These are phyloP conservation scores for Cetonia aurata DNA, from an alignment of 2,888 invertebrate genomes.

Conservation along the genomic window DNA sequence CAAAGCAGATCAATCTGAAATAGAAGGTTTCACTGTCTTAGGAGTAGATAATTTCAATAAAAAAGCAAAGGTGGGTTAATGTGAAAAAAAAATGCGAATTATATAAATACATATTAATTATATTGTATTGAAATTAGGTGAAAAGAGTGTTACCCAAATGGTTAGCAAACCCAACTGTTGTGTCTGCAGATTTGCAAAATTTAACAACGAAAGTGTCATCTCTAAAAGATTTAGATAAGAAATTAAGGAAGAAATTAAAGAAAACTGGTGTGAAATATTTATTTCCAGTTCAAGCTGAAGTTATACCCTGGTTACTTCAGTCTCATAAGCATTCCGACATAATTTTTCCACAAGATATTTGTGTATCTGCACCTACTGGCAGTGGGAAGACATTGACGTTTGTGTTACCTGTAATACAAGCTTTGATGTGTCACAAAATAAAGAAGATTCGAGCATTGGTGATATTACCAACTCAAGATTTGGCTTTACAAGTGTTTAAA, in stretches of 20 bases:
- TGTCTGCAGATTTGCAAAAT: slow-evolving; percentile 79
- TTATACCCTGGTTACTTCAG: slow-evolving; percentile 82
- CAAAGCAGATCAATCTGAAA: slow-evolving; percentile 44
- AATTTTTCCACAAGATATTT: slow-evolving; percentile 88
- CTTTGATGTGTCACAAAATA: slow-evolving; percentile 60
- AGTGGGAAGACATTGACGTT: slow-evolving; percentile 97
- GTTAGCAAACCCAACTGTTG: slow-evolving; percentile 83
- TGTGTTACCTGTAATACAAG: slow-evolving; percentile 90
- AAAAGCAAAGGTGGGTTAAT: slow-evolving; percentile 67
- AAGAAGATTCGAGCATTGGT: slow-evolving; percentile 83
- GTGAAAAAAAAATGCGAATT: background rate
- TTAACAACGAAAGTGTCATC: slow-evolving; percentile 70
- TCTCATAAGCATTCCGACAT: slow-evolving; percentile 72
- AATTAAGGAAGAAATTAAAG: slow-evolving; percentile 74
- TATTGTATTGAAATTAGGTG: slow-evolving; percentile 68
- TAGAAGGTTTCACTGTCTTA: slow-evolving; percentile 76
- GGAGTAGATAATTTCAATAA: slow-evolving; percentile 74
- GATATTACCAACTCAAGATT: slow-evolving; percentile 93
- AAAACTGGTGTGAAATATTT: slow-evolving; percentile 80
- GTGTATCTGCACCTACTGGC: slow-evolving; percentile 97
- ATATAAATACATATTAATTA: slow-evolving; percentile 54
- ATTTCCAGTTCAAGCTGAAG: slow-evolving; percentile 87
- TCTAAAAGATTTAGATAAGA: slow-evolving; percentile 73
- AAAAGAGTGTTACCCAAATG: slow-evolving; percentile 87
- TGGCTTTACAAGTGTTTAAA: slow-evolving; percentile 89